Base-by-base conservation (phyloP, 2,888 invertebrate genomes). In the Eurytoma adleriae region DNA sequence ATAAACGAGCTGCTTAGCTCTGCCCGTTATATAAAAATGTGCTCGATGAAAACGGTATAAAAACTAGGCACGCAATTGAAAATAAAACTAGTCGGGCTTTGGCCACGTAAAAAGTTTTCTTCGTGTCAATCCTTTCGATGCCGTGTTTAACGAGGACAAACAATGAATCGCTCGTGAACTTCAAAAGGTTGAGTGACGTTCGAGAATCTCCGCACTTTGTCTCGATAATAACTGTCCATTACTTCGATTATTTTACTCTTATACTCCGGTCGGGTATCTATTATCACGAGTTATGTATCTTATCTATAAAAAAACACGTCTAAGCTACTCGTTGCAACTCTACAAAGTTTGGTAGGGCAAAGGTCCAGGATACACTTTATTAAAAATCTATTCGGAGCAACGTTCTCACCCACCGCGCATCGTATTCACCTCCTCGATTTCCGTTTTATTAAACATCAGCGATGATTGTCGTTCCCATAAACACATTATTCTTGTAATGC, bases 321-420 rank as follows among this genome's bases (percentile, higher is more conserved):
- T 71, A 78, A 79, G 48, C 68, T 74, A 70, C n/a, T 20, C 68
- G 57, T 57, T 52, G 59, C 40, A 71, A 75, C 16, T 76, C 76
- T 67, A 72, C 67, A 12, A 56, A 56, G 27, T 14, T 48, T 40
- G 14, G 62, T 67, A 50, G 59, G 27, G 50, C 20, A 69, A 62
- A 81, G 54, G 73, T 62, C 48, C 52, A 73, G 59, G 56, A 74
- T 70, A 74, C 76, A 74, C 62, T 72, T 69, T 82, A 40, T 83
- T 83, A 85, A 78, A 85, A 87, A 85, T 84, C 87, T 88, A 88
- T 83, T 85, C 86, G 86, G 87, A 88, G 87, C 87, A 88, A 88
- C 83, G 86, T 84, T 83, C 79, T 83, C 82, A 77, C 78, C 79
- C 78, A 83, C 77, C 7, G 64, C 18, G 20, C 48, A 59, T 70